These are phyloP conservation scores for Agonopterix arenella DNA, from an alignment of 2,888 invertebrate genomes.

Conservation along the genomic window DNA sequence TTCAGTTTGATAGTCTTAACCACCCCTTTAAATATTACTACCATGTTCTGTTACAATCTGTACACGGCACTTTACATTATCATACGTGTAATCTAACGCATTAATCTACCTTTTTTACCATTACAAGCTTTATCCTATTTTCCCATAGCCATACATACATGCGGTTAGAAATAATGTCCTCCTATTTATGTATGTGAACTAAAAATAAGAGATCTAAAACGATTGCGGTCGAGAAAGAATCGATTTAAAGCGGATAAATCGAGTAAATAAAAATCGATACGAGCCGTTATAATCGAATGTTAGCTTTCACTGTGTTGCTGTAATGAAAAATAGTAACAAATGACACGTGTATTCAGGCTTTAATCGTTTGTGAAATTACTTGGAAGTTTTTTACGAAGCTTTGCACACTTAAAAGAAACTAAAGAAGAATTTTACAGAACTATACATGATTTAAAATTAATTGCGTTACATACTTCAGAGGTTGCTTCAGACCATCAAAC, in stretches of 20 bases:
- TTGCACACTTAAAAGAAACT: no score
- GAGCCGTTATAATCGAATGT: slow-evolving; percentile 24
- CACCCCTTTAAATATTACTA: no score
- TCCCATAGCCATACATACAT: slow-evolving; percentile 13
- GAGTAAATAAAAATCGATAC: slow-evolving; percentile 52
- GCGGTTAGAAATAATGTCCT: slow-evolving; percentile 31
- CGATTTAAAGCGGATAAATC: slow-evolving; percentile 41
- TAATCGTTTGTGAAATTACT: slow-evolving; percentile 9
- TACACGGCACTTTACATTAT: not conserved
- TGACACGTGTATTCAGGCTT: slow-evolving; percentile 2
- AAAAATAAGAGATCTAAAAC: slow-evolving; percentile 41
- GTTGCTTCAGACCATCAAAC: no score
- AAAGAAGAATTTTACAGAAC: no score
- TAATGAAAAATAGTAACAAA: slow-evolving; percentile 8
- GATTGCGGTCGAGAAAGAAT: slow-evolving; percentile 49
- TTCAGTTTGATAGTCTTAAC: no score
- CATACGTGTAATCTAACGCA: not conserved
- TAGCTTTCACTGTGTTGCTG: slow-evolving; percentile 10
- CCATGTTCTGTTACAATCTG: no score
- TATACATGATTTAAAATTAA: no score
- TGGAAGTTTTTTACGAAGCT: no score
- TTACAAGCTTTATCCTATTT: not conserved
- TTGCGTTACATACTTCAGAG: no score
- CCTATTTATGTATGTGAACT: slow-evolving; percentile 57
- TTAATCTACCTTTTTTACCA: not conserved